Base-by-base conservation (phyloP, 1,140 invertebrate species). In the Drosophila lowei region DNA sequence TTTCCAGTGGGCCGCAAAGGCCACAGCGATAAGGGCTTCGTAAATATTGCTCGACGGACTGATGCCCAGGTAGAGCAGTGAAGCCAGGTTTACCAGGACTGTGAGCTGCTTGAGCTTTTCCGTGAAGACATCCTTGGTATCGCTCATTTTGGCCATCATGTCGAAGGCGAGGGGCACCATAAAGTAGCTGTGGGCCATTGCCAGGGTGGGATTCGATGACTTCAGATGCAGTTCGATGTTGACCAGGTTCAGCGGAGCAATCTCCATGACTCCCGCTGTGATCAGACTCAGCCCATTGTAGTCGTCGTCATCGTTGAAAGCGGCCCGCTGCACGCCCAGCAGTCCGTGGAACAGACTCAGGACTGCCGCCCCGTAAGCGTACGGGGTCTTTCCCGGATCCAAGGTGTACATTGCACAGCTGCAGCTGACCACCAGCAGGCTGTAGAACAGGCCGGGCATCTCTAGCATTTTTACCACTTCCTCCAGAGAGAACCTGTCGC, bases 201-300 rank as follows among this genome's bases (percentile, higher is more conserved):
- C 89, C 63, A 90, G 28, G 9, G 62, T 49, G 0, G 75, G 67
- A 42, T 54, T 71, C 6, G 59, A 5, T 5, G 23, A 90, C n/a
- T 44, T 71, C 18, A 86, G 23, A 54, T 90, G 89, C 0, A 90
- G 49, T 15, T 90, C 80, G 46, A 90, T 89, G 44, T 90, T 90
- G 18, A 77, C 57, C 25, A 90, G 18, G 0, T 80, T 84, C 53
- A 90, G 41, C 8, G 89, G 84, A 2, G 72, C 78, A n/a, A 90
- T 80, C 38, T 90, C 84, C 78, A 90, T 83, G 4, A 88, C 64
- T 0, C 77, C 70, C 6, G 71, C 62, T 0, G 74, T 73, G 3
- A 90, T 57, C 55, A 77, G 44, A 2, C 68, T 48, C 6, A 78
- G 1, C 0, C 72, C 62, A 23, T 59, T 71, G 70, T 79, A 80